Conservation (phyloP, 2,113 vertebrate species). For the Mormyrus iriodes region DNA sequence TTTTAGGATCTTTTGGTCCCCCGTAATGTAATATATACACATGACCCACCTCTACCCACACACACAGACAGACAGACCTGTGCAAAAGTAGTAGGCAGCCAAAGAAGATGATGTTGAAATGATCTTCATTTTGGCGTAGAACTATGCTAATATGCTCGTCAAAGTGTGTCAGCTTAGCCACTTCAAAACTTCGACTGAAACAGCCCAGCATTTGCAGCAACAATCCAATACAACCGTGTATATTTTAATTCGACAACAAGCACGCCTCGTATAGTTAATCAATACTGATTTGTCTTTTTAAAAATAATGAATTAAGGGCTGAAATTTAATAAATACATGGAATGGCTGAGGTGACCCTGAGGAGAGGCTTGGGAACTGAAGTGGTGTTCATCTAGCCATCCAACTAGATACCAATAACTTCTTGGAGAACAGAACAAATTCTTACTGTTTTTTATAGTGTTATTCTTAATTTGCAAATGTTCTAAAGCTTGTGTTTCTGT, state of each 20-base stretch:
- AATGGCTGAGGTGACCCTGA: background rate
- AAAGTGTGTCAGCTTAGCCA: background rate
- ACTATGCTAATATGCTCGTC: background rate
- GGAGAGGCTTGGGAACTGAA: too few species aligned
- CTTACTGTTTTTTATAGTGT: background rate
- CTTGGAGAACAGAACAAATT: background rate
- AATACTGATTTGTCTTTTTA: too few species aligned
- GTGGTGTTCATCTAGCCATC: too few species aligned
- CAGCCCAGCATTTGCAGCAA: background rate
- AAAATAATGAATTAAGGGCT: too few species aligned
- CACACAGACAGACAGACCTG: too few species aligned
- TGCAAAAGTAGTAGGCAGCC: too few species aligned
- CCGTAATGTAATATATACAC: too few species aligned
- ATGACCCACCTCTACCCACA: too few species aligned
- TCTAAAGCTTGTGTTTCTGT: background rate
- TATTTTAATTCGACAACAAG: too few species aligned
- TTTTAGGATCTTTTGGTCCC: too few species aligned
- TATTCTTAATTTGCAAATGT: background rate
- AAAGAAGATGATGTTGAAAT: too few species aligned
- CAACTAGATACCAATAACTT: background rate
- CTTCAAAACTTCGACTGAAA: background rate
- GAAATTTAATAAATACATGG: background rate
- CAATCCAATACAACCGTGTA: background rate
- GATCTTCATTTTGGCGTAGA: background rate
- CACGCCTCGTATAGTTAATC: too few species aligned